phyloP scores from a whole-genome alignment of 2,888 invertebrate genomes.

The Drosophila robusta region DNA sequence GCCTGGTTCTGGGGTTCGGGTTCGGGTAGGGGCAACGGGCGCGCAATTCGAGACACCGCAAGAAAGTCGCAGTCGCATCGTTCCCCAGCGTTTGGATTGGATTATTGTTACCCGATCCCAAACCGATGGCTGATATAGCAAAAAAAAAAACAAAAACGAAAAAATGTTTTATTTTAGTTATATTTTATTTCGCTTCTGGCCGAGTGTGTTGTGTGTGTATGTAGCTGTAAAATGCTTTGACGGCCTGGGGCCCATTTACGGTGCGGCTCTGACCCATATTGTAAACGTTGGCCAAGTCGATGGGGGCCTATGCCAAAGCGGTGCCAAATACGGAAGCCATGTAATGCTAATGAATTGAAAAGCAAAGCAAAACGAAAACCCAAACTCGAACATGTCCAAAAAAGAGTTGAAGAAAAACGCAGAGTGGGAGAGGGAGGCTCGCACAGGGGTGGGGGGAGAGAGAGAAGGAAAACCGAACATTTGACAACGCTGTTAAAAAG shows the following conservation, averaged over 20 bases:
- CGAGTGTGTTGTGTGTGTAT: slow-evolving; percentile 9
- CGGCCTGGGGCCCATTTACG: slow-evolving; percentile 45
- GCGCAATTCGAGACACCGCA: slow-evolving; percentile 34
- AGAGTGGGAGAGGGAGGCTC: background rate
- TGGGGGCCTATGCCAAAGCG: slow-evolving; percentile 6
- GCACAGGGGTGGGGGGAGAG: background rate
- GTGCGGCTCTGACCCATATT: slow-evolving; percentile 53
- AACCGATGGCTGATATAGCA: slow-evolving; percentile 40
- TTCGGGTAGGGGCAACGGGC: background rate
- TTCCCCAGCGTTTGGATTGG: slow-evolving; percentile 14
- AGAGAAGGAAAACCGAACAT: slow-evolving; percentile 6
- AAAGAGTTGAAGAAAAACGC: slow-evolving; percentile 35
- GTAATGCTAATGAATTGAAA: slow-evolving; percentile 79
- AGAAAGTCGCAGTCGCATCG: slow-evolving; percentile 24
- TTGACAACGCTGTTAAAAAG: slow-evolving; percentile 57
- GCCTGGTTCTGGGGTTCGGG: background rate
- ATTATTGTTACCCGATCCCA: slow-evolving; percentile 28
- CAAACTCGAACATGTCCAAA: slow-evolving; percentile 45
- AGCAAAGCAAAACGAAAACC: slow-evolving; percentile 27
- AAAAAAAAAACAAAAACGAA: slow-evolving; percentile 2
- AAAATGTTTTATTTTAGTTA: background rate
- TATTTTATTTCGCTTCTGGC: background rate
- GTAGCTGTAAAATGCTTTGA: slow-evolving; percentile 52
- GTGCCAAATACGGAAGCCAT: slow-evolving; percentile 78
- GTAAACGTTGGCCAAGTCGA: slow-evolving; percentile 41